Evolutionary conservation across 1,140 invertebrate species (phyloP).

Genomic region (Neotoxoptera formosana): DNA sequence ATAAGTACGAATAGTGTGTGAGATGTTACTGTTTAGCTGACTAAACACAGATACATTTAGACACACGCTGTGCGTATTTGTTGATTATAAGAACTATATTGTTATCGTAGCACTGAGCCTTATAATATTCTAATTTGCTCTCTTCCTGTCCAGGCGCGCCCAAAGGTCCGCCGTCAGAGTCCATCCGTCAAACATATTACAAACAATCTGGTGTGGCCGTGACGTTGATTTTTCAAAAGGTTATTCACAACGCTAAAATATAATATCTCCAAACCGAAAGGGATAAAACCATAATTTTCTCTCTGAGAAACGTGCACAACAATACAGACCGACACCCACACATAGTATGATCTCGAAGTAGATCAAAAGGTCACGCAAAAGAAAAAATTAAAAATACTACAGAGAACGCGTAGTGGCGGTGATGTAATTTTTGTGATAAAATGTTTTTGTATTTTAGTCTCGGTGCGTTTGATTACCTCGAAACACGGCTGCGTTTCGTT

Average conservation of each 20-base stretch:
- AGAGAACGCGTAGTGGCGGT: not conserved
- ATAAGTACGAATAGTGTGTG: not conserved
- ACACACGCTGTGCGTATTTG: not conserved
- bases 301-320: not conserved
- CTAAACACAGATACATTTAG: not conserved
- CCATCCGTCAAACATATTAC: not conserved
- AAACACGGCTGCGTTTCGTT: not conserved
- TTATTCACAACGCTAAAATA: not conserved
- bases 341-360: not conserved
- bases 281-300: not conserved
- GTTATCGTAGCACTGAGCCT: not conserved
- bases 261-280: not conserved
- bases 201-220: not conserved
- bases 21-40: not conserved
- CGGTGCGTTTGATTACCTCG: not conserved
- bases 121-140: not conserved
- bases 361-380: not conserved
- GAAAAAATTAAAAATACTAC: not conserved
- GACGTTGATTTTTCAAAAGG: not conserved
- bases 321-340: not conserved
- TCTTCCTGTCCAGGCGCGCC: too few relatives aligned
- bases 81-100: not conserved
- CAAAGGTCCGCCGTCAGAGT: not conserved
- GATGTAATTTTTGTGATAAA: not conserved
- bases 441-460: not conserved